Evolutionary conservation across 2,888 invertebrate genomes (phyloP).

Genomic region (Sabatieria punctata): DNA sequence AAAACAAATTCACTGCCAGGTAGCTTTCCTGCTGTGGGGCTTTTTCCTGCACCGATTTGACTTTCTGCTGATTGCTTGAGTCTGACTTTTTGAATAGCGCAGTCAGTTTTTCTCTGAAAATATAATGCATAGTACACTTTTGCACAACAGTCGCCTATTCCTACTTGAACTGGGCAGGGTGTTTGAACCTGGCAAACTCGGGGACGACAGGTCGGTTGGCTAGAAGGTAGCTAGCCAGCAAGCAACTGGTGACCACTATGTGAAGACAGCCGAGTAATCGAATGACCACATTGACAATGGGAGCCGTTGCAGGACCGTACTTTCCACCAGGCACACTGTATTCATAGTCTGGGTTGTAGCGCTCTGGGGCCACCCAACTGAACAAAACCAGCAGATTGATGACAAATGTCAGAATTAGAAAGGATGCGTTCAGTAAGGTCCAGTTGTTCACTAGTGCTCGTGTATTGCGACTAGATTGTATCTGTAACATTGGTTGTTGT

Average conservation of each 20-base stretch:
- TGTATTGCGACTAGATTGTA: slow-evolving; percentile 23
- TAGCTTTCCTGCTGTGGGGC: too few species aligned
- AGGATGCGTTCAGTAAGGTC: slow-evolving; percentile 26
- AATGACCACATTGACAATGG: slow-evolving; percentile 12
- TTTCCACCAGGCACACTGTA: slow-evolving; percentile 4
- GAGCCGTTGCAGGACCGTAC: slow-evolving; percentile 5
- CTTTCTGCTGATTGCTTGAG: too few species aligned
- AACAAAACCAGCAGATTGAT: slow-evolving; percentile 25
- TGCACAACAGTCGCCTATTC: neutral
- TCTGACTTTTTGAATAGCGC: too few species aligned
- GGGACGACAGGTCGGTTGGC: slow-evolving; percentile 22
- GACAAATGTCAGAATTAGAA: slow-evolving; percentile 24
- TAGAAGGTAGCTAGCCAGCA: slow-evolving; percentile 32
- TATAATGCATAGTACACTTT: neutral
- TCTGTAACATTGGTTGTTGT: too few species aligned
- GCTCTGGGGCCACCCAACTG: slow-evolving; percentile 25
- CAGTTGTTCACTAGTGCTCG: slow-evolving; percentile 29
- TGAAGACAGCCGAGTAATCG: slow-evolving; percentile 27
- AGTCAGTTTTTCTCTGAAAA: too few species aligned
- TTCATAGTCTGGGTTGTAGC: slow-evolving; percentile 2
- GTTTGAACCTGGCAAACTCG: neutral
- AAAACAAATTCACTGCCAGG: slow-evolving; percentile 1
- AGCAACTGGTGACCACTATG: slow-evolving; percentile 28
- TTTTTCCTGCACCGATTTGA: too few species aligned
- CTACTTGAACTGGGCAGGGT: slow-evolving; percentile 4